Evolutionary conservation across 2,888 invertebrate species (phyloP), one percentile per base, ranked within the genome.

Genomic region (Morpho achilles): DNA sequence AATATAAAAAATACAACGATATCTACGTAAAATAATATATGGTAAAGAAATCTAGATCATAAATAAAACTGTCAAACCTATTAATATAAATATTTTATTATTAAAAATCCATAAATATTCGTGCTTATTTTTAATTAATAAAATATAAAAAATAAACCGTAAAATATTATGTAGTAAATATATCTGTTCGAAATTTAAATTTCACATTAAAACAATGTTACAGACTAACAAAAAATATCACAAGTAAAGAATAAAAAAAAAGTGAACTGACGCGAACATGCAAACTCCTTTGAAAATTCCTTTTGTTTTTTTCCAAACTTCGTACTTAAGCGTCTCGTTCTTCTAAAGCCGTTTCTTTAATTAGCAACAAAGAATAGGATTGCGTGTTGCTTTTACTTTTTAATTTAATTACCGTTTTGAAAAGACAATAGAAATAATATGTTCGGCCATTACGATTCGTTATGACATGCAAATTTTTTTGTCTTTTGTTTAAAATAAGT

Each of bases 361-460:
- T 89, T 87, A 87, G 82, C 80, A 77, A 80, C 84, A 85, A 84
- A 85, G 84, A 86, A 87, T 82, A 74, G 79, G 77, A 84, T 87
- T 84, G 88, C 88, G 87, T 88, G 87, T 82, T 77, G 75, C 79
- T 84, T 82, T 82, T 82, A 83, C 82, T 86, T 87, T 86, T 84
- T 76, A 79, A 88, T 88, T 87, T 84, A 87, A 89, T 88, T 87
- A 87, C 81, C 65, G 70, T 74, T 68, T 74, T 60, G 65, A 70
- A 73, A 73, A 87, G 82, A 89, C 87, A 87, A 89, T 81, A 82
- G 81, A 70, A 74, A 74, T 82, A 83, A 82, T 81, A 78, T 80
- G 80, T 85, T 81, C 76, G 67, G 77, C 73, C 77, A 82, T 84
- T 82, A 81, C 67, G 65, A 68, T 77, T 82, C 51, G 77, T 81